Evolutionary conservation across 2,113 vertebrate genomes (phyloP).

Genomic region (Suricata suricatta): DNA sequence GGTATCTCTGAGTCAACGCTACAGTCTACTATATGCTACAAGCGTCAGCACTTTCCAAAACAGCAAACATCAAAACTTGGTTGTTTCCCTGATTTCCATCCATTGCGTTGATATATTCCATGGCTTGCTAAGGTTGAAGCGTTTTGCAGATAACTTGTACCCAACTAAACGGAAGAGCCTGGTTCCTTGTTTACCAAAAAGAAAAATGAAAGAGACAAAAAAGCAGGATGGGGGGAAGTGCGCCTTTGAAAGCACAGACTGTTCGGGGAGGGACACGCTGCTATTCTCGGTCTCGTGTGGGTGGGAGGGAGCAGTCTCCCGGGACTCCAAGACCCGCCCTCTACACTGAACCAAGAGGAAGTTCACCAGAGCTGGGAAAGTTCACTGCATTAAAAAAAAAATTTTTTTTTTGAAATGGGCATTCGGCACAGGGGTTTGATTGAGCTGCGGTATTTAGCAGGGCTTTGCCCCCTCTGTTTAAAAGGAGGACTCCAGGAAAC

Average conservation of each 20-base stretch:
- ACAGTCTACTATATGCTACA: background rate
- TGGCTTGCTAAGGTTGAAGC: background rate
- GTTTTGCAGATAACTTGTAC: slow-evolving; percentile 44
- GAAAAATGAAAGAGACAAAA: slow-evolving; percentile 48
- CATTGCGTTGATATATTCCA: background rate
- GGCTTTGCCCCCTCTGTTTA: slow-evolving; percentile 32
- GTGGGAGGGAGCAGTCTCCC: slow-evolving; percentile 80
- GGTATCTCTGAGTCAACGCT: background rate
- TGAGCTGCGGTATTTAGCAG: slow-evolving; percentile 52
- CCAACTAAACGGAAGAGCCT: background rate
- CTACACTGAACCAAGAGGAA: slow-evolving; percentile 76
- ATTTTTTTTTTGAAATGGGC: background rate
- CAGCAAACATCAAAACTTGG: background rate
- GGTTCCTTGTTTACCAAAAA: slow-evolving; percentile 64
- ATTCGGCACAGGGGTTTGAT: background rate
- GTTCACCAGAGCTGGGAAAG: slow-evolving; percentile 39
- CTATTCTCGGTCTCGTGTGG: slow-evolving; percentile 81
- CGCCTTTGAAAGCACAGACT: slow-evolving; percentile 74
- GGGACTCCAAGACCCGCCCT: slow-evolving; percentile 73
- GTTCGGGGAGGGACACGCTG: slow-evolving; percentile 66
- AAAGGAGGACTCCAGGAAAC: slow-evolving; percentile 42
- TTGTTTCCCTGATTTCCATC: background rate
- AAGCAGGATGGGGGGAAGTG: slow-evolving; percentile 58
- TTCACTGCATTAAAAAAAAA: background rate
- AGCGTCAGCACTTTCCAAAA: background rate